Base-by-base conservation (phyloP, 2,113 vertebrate species). In the Morone saxatilis region DNA sequence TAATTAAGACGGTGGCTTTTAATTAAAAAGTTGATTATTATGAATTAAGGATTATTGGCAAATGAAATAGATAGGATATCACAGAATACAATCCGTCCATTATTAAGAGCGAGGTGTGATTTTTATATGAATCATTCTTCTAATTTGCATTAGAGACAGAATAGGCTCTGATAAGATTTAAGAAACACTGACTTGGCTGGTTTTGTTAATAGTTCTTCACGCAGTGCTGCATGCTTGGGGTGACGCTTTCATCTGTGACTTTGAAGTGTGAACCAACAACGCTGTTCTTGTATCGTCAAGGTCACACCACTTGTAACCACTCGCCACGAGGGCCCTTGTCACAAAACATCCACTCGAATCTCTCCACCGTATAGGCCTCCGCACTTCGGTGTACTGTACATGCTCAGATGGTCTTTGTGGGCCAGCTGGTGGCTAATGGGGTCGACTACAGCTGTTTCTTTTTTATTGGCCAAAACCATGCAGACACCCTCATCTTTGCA, bases 1-100 rank as follows among this genome's bases (percentile, higher is more conserved):
- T 92, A 88, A 90, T 93, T 86, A 92, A 87, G 80, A 86, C 20
- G 47, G 62, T 14, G 71, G 45, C 17, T 81, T 90, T 91, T 93
- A 92, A 93, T 93, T 91, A 92, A 83, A 88, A 84, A 81, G 75
- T 81, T 80, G 70, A 86, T 90, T 78, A 81, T 89, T 88, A 70
- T 85, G 61, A 84, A 88, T 63, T 62, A 31, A 73, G 67, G 76
- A 73, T 88, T 88, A 85, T 91, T 83, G 76, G 65, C 62, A 61
- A 70, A 84, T 65, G 71, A 86, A 85, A 83, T 22, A 54, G 69
- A 78, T 72, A 38, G 38, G 51, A 70, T 76, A 80, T 89, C 76
- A 22, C n/a, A 7, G 36, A 72, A 65, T 63, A 16, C 70, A 84
- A 62, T 75, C 54, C 25, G 1, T 17, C 50, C 75, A 5, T 89